Conservation (phyloP, 2,113 vertebrate species). For the Sorex araneus region DNA sequence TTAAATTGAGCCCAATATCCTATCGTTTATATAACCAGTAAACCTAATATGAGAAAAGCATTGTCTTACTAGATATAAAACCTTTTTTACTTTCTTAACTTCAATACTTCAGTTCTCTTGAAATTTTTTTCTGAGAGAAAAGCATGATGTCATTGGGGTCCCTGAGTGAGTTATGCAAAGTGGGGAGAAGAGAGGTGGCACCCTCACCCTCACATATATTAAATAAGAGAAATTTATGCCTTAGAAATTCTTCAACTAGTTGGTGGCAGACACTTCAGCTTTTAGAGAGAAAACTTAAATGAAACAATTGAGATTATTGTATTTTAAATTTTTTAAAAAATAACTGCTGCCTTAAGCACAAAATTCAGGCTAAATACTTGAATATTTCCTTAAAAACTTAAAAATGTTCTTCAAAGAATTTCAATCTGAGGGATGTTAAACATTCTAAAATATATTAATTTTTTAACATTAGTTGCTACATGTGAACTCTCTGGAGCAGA, state of each 20-base stretch:
- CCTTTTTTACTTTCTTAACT: too few relatives aligned
- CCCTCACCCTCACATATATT: background rate
- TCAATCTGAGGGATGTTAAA: constrained; percentile 26
- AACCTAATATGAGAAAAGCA: constrained; percentile 54
- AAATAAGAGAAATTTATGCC: background rate
- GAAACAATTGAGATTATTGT: background rate
- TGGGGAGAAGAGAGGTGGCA: too few relatives aligned
- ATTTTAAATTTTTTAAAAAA: constrained; percentile 22
- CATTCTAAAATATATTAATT: constrained; percentile 56
- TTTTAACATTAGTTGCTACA: constrained; percentile 79
- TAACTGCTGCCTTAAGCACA: constrained; percentile 22
- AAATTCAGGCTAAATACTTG: constrained; percentile 14
- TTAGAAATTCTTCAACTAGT: constrained; percentile 8
- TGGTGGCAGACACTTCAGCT: background rate
- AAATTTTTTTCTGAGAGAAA: too few relatives aligned
- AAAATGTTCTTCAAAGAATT: constrained; percentile 32
- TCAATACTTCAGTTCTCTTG: too few relatives aligned
- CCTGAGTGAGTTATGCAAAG: too few relatives aligned
- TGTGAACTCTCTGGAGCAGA: constrained; percentile 88
- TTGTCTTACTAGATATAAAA: constrained; percentile 1
- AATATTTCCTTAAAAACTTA: constrained; percentile 20
- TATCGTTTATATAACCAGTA: constrained; percentile 18
- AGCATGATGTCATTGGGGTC: too few relatives aligned
- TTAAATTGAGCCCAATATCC: background rate
- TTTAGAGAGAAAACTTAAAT: background rate